Evolutionary conservation across 2,888 invertebrate genomes (phyloP).

Genomic region (Meganola albula): DNA sequence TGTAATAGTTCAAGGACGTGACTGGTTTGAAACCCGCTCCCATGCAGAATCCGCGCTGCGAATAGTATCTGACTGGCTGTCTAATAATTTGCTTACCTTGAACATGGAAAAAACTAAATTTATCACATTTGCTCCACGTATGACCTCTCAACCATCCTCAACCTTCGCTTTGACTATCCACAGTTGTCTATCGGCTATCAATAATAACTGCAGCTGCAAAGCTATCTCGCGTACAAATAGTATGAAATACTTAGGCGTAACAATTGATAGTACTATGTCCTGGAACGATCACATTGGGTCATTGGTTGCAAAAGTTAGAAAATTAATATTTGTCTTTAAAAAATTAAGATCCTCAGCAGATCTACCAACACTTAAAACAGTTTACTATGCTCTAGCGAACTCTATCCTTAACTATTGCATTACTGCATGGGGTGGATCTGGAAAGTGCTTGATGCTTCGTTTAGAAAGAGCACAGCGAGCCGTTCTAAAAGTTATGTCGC

Average conservation of each 20-base stretch:
- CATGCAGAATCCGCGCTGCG: not conserved
- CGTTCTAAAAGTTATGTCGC: not conserved
- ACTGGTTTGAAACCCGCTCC: not conserved
- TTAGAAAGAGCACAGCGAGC: too few species aligned
- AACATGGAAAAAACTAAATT: not conserved
- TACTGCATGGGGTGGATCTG: too few species aligned
- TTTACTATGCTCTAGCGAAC: not conserved
- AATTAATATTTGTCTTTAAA: too few species aligned
- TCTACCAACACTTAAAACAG: not conserved
- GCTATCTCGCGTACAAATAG: not conserved
- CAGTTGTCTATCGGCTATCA: not conserved
- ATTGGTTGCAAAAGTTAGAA: not conserved
- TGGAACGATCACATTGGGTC: not conserved
- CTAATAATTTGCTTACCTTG: not conserved
- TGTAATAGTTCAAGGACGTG: not conserved
- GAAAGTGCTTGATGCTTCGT: too few species aligned
- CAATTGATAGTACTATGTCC: not conserved
- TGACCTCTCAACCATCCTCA: not conserved
- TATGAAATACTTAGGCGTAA: not conserved
- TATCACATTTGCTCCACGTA: not conserved
- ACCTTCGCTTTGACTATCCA: not conserved
- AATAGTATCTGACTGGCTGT: not conserved
- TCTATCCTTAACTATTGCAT: conserved; percentile 1
- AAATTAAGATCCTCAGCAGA: conserved; percentile 1
- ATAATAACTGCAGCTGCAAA: not conserved